Conservation (phyloP, 2,797 vertebrate species). For the Alcedo quadribrachys region DNA sequence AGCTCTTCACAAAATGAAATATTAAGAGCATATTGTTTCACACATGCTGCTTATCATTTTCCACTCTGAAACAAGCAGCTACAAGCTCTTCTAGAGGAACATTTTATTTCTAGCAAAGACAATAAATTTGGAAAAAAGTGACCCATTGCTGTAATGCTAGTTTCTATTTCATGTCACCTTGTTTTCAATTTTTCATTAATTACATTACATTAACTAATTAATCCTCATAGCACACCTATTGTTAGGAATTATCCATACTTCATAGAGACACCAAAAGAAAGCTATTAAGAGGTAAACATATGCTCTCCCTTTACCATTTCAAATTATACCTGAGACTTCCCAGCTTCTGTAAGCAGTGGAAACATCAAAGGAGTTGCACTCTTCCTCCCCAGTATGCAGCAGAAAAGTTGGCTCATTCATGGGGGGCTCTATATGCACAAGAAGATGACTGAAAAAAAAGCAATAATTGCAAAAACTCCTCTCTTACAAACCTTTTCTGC, state of each 20-base stretch:
- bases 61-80: slow-evolving; percentile 21
- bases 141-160: slow-evolving; percentile 33
- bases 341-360: neutral
- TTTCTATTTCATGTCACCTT: slow-evolving; percentile 70
- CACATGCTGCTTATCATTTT: slow-evolving; percentile 3
- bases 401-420: neutral
- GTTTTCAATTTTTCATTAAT: slow-evolving; percentile 66
- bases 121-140: slow-evolving; percentile 58
- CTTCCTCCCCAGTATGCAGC: neutral
- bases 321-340: neutral
- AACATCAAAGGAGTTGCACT: rapidly evolving
- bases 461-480: neutral
- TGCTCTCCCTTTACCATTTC: neutral
- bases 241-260: slow-evolving; percentile 48
- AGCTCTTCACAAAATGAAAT: neutral
- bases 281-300: neutral
- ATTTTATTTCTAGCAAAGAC: slow-evolving; percentile 39
- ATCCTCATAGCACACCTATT: slow-evolving; percentile 65
- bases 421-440: neutral
- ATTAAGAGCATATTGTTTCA: slow-evolving; percentile 26
- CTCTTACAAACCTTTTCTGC: neutral
- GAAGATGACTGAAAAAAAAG: neutral
- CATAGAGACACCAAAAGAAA: neutral
- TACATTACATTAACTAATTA: slow-evolving; percentile 71
- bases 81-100: slow-evolving; percentile 2